Conservation (phyloP, 2,888 invertebrate genomes). For the Lepeophtheirus nordmannii region DNA sequence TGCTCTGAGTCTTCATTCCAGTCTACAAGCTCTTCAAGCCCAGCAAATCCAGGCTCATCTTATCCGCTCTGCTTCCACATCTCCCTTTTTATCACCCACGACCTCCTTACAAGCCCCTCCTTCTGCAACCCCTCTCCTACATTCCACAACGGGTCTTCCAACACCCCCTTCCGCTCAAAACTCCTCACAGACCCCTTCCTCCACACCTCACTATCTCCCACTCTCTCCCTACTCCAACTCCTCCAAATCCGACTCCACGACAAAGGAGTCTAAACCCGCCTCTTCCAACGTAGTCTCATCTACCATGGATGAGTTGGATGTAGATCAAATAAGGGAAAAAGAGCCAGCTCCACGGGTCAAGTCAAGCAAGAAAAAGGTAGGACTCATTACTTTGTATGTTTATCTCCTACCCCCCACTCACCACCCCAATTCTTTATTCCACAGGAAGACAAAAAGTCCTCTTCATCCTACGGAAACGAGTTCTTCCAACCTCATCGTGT, state of each 20-base stretch:
- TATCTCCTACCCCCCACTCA: too few species aligned
- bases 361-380: too few species aligned
- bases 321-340: constrained; percentile 1
- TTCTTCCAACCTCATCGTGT: too few species aligned
- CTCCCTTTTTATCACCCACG: constrained; percentile 29
- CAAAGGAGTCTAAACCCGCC: constrained; percentile 11
- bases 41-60: constrained; percentile 51
- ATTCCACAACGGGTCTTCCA: constrained; percentile 7
- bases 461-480: too few species aligned
- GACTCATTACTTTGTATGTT: too few species aligned
- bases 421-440: too few species aligned
- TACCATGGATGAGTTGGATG: constrained; percentile 34
- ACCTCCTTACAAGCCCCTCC: constrained; percentile 27
- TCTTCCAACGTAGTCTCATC: constrained; percentile 39
- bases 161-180: neutral
- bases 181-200: constrained; percentile 1
- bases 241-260: neutral
- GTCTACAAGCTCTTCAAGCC: constrained; percentile 45
- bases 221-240: neutral
- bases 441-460: too few species aligned
- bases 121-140: constrained; percentile 13
- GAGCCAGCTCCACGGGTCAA: too few species aligned
- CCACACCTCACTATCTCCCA: neutral
- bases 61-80: constrained; percentile 42
- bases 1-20: constrained; percentile 26